A percentile compares a stretch with the other conserved stretches of the same genome.
Conservation (phyloP, 2,888 invertebrate genomes). For the Frankliniella intonsa region DNA sequence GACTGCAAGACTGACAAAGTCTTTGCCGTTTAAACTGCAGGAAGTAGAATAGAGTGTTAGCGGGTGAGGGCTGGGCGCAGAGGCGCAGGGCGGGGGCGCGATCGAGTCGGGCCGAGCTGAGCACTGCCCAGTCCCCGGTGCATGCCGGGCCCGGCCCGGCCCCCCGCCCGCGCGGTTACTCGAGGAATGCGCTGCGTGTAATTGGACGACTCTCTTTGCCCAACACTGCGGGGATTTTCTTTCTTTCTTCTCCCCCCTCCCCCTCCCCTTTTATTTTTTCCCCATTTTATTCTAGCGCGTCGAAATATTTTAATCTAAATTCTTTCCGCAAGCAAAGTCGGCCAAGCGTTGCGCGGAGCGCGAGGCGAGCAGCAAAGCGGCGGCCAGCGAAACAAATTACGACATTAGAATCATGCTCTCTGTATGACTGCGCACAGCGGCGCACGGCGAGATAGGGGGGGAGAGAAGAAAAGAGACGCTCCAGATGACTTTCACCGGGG, state of each 20-base stretch:
- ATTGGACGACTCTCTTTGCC: not conserved
- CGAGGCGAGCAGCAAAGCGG: not conserved
- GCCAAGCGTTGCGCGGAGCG: no score
- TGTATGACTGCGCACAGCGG: not conserved
- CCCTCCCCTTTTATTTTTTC: not conserved
- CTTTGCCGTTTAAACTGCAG: no score
- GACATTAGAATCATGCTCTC: no score
- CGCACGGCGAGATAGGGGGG: not conserved
- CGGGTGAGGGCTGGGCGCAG: no score
- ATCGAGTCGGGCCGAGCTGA: no score
- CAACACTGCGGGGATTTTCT: no score
- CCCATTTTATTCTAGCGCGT: not conserved
- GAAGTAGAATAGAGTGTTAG: no score
- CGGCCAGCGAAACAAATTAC: not conserved
- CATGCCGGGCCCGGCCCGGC: no score
- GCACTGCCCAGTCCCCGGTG: no score
- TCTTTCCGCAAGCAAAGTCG: not conserved
- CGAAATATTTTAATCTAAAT: conserved; percentile 2
- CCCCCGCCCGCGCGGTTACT: no score
- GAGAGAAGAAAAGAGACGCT: not conserved
- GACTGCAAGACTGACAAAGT: no score
- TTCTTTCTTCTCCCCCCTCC: not conserved
- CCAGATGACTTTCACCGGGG: not conserved
- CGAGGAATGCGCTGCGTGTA: not conserved
- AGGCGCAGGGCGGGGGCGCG: no score